These are phyloP conservation scores for Thereva nobilitata DNA, from an alignment of 2,888 invertebrate genomes.

Conservation along the genomic window DNA sequence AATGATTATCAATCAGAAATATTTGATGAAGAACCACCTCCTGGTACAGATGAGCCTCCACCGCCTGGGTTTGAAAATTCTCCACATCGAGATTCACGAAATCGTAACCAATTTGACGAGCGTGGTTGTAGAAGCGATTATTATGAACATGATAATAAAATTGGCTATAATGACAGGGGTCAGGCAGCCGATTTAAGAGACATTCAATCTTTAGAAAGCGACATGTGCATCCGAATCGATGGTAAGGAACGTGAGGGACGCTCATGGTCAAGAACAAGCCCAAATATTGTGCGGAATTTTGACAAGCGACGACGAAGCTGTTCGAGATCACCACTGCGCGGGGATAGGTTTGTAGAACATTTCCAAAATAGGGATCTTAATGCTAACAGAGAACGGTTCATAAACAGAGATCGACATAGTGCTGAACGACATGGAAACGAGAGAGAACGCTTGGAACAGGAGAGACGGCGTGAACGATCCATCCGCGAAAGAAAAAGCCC, in stretches of 20 bases:
- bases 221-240: constrained; percentile 33
- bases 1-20: constrained; percentile 44
- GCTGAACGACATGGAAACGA: constrained; percentile 53
- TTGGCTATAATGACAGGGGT: constrained; percentile 26
- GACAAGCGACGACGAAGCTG: constrained; percentile 27
- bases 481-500: constrained; percentile 42
- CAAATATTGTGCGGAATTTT: not conserved
- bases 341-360: constrained; percentile 30
- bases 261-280: constrained; percentile 39
- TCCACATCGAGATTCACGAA: constrained; percentile 36
- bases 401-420: constrained; percentile 44
- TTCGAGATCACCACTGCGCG: constrained; percentile 33
- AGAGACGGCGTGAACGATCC: constrained; percentile 48
- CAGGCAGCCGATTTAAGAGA: constrained; percentile 35
- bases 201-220: constrained; percentile 29
- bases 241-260: constrained; percentile 33
- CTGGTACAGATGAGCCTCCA: constrained; percentile 65
- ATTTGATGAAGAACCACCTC: constrained; percentile 66
- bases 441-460: constrained; percentile 45
- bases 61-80: constrained; percentile 64
- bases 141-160: constrained; percentile 20
- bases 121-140: constrained; percentile 23
- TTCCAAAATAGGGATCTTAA: constrained; percentile 42
- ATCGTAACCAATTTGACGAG: constrained; percentile 32
- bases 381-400: constrained; percentile 38